Evolutionary conservation across 2,888 invertebrate genomes (phyloP), one percentile per base, ranked within the genome.

Genomic region (Hirtodrosophila trivittata): DNA sequence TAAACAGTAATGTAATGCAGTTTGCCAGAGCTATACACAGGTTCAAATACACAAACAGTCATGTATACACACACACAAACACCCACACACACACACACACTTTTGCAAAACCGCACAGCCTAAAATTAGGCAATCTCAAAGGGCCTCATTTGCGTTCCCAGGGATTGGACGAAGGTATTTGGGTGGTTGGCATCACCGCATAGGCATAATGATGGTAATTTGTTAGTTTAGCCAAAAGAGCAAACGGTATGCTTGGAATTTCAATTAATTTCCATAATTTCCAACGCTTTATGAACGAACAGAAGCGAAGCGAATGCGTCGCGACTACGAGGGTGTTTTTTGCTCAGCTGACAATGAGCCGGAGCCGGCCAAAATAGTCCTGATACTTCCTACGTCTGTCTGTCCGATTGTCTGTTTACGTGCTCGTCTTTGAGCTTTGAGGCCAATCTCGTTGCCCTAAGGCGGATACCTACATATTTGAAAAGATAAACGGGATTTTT

Each of bases 261-360:
- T 90, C 89, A 90, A 90, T 90, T 90, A 90, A 90, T 90, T 89
- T 89, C 87, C 88, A 89, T 90, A 90, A 89, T 88, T 88, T 88
- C 80, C 84, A 77, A 77, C 71, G 80, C 77, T 87, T 87, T 84
- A 84, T 87, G 84, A 84, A 60, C 72, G 72, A 63, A 62, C 73
- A 37, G 43, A 67, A 57, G 39, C 57, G 41, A 51, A 63, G 58
- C 73, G 32, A 83, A 60, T 43, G 59, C 56, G 33, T 41, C 70
- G 72, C 66, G 57, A 39, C 60, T 35, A 58, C 50, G 54, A 66
- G 75, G 66, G 75, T 71, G 66, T 56, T 59, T 69, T 54, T 72
- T 55, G 43, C 30, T 18, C 25, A 54, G 38, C 46, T 63, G 46
- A 57, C 54, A 63, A 50, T 45, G 18, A 68, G 55, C 38, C 21